phyloP scores from a whole-genome alignment of 2,888 invertebrate species.

The Caenorhabditis sp. region DNA sequence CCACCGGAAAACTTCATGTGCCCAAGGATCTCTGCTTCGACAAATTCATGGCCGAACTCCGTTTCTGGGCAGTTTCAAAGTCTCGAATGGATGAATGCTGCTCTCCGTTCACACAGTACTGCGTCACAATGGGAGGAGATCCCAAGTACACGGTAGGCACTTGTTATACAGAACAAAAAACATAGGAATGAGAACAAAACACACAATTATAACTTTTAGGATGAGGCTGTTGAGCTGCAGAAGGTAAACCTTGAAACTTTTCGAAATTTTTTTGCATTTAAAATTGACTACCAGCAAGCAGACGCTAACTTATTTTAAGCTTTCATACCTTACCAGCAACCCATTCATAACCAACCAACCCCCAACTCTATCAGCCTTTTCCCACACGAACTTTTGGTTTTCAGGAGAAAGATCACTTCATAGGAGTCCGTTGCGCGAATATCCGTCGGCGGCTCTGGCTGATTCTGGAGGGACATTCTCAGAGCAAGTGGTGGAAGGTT shows the following conservation, averaged over 20 bases:
- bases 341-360: constrained; percentile 42
- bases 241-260: constrained; percentile 14
- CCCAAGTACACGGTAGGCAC: constrained; percentile 55
- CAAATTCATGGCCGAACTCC: constrained; percentile 78
- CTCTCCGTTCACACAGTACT: constrained; percentile 77
- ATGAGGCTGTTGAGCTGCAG: constrained; percentile 42
- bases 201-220: constrained; percentile 33
- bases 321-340: constrained; percentile 15
- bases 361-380: not conserved
- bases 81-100: constrained; percentile 78
- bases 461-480: constrained; percentile 77
- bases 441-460: constrained; percentile 75
- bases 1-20: constrained; percentile 77
- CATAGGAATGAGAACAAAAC: not conserved
- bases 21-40: constrained; percentile 78
- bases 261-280: not conserved
- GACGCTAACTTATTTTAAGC: not conserved
- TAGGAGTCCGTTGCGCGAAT: constrained; percentile 76
- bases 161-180: too few relatives aligned
- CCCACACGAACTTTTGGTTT: constrained; percentile 25
- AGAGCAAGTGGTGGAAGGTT: constrained; percentile 78
- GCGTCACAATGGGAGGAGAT: constrained; percentile 61
- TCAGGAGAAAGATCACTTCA: constrained; percentile 78
- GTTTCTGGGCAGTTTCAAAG: constrained; percentile 78
- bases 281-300: constrained; percentile 6